Evolutionary conservation across 2,797 vertebrate genomes (phyloP).

Genomic region (Pseudocheirus occidentalis): DNA sequence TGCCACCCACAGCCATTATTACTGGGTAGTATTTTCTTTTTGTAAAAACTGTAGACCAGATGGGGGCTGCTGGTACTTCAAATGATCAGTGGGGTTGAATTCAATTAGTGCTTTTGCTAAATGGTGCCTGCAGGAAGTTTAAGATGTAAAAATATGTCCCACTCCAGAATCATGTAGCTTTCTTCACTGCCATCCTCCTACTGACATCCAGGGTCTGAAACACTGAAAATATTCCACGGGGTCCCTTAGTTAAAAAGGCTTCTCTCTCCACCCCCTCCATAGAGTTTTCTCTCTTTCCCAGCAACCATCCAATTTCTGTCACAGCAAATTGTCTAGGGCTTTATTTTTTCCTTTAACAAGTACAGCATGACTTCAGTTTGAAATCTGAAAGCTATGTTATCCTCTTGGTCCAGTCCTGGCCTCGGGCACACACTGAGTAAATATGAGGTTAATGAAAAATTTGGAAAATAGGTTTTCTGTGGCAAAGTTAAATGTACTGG

Average conservation of each 20-base stretch:
- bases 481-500: slow-evolving; percentile 16
- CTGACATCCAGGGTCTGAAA: slow-evolving; percentile 1
- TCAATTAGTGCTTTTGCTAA: slow-evolving; percentile 48
- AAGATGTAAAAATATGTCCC: slow-evolving; percentile 19
- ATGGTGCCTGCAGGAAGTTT: slow-evolving; percentile 16
- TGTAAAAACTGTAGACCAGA: not conserved
- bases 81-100: slow-evolving; percentile 31
- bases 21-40: not conserved
- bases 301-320: not conserved
- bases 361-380: slow-evolving; percentile 36
- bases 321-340: slow-evolving; percentile 13
- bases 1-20: slow-evolving; percentile 60
- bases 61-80: slow-evolving; percentile 7
- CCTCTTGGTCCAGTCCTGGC: not conserved
- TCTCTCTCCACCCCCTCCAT: not conserved
- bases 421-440: not conserved
- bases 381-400: not conserved
- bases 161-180: not conserved
- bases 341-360: slow-evolving; percentile 22
- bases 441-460: slow-evolving; percentile 34
- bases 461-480: slow-evolving; percentile 18
- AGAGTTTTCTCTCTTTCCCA: slow-evolving; percentile 11
- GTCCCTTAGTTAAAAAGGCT: slow-evolving; percentile 14
- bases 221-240: not conserved
- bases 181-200: slow-evolving; percentile 11